Percentiles rank a stretch among this genome's conserved stretches.
Evolutionary conservation across 2,888 invertebrate species (phyloP).

Genomic region (Idaea aversata): DNA sequence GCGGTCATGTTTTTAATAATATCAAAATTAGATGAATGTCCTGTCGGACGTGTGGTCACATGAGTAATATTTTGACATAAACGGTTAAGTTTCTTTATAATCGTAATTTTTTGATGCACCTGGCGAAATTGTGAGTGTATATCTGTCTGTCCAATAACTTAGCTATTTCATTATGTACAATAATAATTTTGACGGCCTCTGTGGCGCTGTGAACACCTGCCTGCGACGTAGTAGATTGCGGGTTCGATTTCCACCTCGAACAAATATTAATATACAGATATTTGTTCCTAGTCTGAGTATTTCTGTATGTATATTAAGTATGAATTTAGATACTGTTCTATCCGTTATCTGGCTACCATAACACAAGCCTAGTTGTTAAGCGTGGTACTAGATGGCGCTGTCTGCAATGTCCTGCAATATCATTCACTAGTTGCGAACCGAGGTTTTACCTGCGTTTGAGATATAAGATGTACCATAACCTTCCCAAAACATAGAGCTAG

Average conservation of each 20-base stretch:
- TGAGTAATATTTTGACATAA: slow-evolving; percentile 47
- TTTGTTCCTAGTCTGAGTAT: too few relatives aligned
- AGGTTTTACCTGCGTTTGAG: too few relatives aligned
- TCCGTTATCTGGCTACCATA: too few relatives aligned
- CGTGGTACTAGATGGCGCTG: too few relatives aligned
- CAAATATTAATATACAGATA: neutral
- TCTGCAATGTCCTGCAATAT: too few relatives aligned
- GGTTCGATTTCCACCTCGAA: neutral
- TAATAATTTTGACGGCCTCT: neutral
- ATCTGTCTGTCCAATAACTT: neutral
- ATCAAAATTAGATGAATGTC: slow-evolving; percentile 62
- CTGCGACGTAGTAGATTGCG: neutral
- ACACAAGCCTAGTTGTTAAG: too few relatives aligned
- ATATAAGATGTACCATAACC: too few relatives aligned
- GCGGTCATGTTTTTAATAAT: slow-evolving; percentile 47
- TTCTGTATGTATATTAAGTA: too few relatives aligned
- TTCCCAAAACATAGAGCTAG: too few relatives aligned
- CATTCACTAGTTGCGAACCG: too few relatives aligned
- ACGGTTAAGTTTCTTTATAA: slow-evolving; percentile 21
- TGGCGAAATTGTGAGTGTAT: neutral
- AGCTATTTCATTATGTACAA: neutral
- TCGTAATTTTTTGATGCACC: neutral
- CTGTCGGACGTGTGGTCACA: slow-evolving; percentile 41
- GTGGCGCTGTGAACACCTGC: too few relatives aligned
- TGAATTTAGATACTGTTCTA: too few relatives aligned